Evolutionary conservation across 2,888 invertebrate genomes (phyloP).

Genomic region (Pseudococcus jackbeardsleyi): DNA sequence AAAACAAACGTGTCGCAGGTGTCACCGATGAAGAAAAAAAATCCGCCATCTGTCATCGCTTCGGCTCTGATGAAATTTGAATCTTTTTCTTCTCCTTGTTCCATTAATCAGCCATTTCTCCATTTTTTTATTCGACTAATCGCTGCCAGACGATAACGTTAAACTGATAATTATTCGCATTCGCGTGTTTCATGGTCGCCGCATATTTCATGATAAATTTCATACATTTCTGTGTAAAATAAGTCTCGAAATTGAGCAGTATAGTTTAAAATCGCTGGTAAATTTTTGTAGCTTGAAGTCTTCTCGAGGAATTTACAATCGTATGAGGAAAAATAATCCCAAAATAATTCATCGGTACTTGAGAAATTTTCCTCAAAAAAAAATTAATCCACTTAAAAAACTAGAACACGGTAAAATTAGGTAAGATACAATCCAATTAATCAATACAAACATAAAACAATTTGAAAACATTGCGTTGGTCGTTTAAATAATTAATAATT

Average conservation of each 20-base stretch:
- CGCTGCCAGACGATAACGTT: background rate
- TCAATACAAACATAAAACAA: background rate
- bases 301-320: background rate
- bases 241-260: background rate
- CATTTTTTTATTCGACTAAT: slow-evolving; percentile 7
- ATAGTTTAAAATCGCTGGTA: background rate
- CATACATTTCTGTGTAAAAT: background rate
- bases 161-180: background rate
- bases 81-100: background rate
- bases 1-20: background rate
- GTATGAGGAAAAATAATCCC: background rate
- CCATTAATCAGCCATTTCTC: slow-evolving; percentile 27
- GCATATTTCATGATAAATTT: background rate
- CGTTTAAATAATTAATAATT: background rate
- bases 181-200: slow-evolving; percentile 21
- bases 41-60: background rate
- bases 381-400: background rate
- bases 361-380: background rate
- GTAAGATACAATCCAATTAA: background rate
- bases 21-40: background rate
- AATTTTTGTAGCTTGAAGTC: background rate
- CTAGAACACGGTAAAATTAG: background rate
- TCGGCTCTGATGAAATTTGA: slow-evolving; percentile 2
- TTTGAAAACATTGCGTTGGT: background rate
- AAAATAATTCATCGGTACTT: background rate